phyloP scores from a whole-genome alignment of 2,113 vertebrate genomes.

The Eurystomus gularis region DNA sequence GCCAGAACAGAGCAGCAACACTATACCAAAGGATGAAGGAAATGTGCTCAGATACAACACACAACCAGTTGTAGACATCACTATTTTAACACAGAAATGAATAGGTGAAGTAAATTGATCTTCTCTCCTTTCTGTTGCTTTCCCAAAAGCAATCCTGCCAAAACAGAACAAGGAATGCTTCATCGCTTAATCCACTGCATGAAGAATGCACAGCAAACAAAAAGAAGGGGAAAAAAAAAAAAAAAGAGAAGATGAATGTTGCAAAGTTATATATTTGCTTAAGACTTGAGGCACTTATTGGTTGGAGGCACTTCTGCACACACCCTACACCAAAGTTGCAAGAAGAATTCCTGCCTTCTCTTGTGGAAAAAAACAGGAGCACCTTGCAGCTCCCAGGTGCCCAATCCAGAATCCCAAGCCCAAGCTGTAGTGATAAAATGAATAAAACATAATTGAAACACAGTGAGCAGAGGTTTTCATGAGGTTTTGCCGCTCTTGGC shows the following conservation, averaged over 20 bases:
- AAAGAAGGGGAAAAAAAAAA: too few species aligned
- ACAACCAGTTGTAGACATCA: background rate
- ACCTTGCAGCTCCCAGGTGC: background rate
- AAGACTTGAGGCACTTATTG: background rate
- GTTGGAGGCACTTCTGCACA: background rate
- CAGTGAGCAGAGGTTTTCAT: background rate
- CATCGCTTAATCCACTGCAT: background rate
- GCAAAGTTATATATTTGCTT: background rate
- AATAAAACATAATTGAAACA: background rate
- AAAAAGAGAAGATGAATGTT: too few species aligned
- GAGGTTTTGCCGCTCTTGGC: background rate
- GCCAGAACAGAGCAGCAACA: background rate
- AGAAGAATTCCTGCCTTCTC: background rate
- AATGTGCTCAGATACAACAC: background rate
- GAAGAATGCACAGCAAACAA: background rate
- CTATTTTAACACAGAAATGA: background rate
- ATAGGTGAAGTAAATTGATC: background rate
- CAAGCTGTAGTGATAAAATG: background rate
- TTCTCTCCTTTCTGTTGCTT: background rate
- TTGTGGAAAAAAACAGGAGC: background rate
- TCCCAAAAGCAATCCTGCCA: background rate
- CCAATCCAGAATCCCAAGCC: background rate
- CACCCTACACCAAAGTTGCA: background rate
- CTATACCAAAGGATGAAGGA: background rate
- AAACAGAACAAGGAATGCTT: background rate